A percentile compares a stretch with the other conserved stretches of the same genome.
Evolutionary conservation across 2,113 vertebrate species (phyloP).

Genomic region (Synodontis membranacea): DNA sequence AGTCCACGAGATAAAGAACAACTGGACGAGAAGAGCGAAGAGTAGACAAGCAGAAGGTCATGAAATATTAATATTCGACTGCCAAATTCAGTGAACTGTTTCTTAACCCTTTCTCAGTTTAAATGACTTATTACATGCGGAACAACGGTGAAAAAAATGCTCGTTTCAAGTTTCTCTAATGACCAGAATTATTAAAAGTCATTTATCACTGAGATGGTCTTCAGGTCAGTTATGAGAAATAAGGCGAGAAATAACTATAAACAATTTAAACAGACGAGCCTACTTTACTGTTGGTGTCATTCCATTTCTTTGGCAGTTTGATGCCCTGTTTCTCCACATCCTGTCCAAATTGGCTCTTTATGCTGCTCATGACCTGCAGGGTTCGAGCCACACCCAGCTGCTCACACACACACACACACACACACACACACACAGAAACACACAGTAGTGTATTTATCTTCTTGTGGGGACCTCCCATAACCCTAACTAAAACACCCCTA

Average conservation of each 20-base stretch:
- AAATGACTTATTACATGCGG: not conserved
- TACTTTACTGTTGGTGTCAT: constrained; percentile 53
- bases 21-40: not conserved
- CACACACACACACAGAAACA: not conserved
- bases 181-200: not conserved
- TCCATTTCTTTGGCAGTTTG: constrained; percentile 59
- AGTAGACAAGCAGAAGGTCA: not conserved
- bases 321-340: constrained; percentile 62
- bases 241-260: no score
- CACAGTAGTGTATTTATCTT: no score
- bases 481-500: no score
- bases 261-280: not conserved
- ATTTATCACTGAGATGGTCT: not conserved
- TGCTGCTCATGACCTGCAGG: constrained; percentile 55
- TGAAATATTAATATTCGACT: not conserved
- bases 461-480: no score
- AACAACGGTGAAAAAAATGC: not conserved
- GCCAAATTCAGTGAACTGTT: not conserved
- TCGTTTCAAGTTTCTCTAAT: not conserved
- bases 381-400: constrained; percentile 24
- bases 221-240: not conserved
- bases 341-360: constrained; percentile 51
- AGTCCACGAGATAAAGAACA: not conserved
- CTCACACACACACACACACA: not conserved
- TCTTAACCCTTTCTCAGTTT: not conserved